Base-by-base conservation (phyloP, 2,797 vertebrate genomes). In the Geotrypetes seraphini region DNA sequence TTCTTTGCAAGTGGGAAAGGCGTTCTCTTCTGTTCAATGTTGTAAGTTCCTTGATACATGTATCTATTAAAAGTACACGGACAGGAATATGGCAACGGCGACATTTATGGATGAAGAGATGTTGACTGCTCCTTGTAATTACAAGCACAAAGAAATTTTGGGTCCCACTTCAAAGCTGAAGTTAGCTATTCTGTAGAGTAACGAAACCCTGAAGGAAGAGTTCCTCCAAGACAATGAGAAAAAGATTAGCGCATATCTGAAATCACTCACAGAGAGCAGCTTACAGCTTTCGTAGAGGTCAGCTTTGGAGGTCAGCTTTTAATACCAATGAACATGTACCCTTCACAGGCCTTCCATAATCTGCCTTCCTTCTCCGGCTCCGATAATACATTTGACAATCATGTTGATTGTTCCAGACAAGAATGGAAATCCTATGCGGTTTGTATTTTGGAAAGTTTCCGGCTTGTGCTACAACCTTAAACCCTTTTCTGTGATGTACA, bases 201-300 rank as follows among this genome's bases (percentile, higher is more conserved):
- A 1, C n/a, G 35, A 41, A 49, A 22, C 25, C n/a, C 8, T 12
- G 7, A 36, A 37, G 34, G 35, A 45, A 4, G 21, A 53, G 47
- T 50, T 55, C 22, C 41, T 60, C 48, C 29, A 56, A 47, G 23
- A 23, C 24, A 36, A 39, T 0, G 11, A 36, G 33, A 32, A 49
- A 39, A 57, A 48, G 29, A 57, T 59, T 25, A 55, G 9, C 49
- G 49, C 69, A 57, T 62, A 23, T 56, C 30, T 43, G 31, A 58
- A 66, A 29, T 41, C 9, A 14, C 8, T 41, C 5, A 1, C 14
- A 22, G 2, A 25, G 31, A 13, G 18, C 25, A 60, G 16, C 1
- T n/a, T 4, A n/a, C 5, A 22, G 7, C 42, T 69, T 71, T 57
- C 38, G 52, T 39, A 27, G 27, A 54, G 44, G 48, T 47, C 47